Conservation (phyloP, 2,888 invertebrate species). For the Drosophila rubida region DNA sequence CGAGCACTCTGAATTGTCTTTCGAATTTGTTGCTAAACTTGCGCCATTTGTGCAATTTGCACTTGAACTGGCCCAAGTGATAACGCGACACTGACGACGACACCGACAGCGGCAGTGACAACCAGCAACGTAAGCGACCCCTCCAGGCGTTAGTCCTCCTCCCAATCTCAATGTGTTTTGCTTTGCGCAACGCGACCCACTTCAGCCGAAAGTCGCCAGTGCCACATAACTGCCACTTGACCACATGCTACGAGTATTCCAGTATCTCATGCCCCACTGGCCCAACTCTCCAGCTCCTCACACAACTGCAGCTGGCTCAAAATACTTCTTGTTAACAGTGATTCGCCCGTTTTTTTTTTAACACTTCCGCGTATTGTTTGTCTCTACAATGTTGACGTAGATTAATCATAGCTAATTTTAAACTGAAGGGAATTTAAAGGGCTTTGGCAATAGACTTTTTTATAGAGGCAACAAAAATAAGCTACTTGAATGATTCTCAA, state of each 20-base stretch:
- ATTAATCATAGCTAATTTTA: background rate
- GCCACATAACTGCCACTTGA: constrained; percentile 2
- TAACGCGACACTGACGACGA: constrained; percentile 29
- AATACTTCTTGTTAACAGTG: constrained; percentile 20
- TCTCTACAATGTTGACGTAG: constrained; percentile 2
- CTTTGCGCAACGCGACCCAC: constrained; percentile 56
- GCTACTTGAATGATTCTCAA: no score
- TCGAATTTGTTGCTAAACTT: constrained; percentile 30
- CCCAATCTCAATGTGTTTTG: constrained; percentile 66
- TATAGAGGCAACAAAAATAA: no score
- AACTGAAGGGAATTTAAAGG: background rate
- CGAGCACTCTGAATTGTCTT: constrained; percentile 21
- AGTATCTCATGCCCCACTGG: background rate
- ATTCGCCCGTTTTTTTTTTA: constrained; percentile 32
- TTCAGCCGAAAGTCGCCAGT: constrained; percentile 47
- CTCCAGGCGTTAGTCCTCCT: constrained; percentile 7
- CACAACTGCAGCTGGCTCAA: constrained; percentile 23
- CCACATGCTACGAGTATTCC: no score
- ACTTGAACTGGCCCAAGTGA: constrained; percentile 70
- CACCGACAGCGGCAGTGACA: background rate
- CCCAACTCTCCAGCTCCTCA: background rate
- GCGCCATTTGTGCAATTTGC: constrained; percentile 70
- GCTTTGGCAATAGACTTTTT: background rate
- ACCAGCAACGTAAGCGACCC: constrained; percentile 1
- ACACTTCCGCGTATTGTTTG: constrained; percentile 50